phyloP scores from a whole-genome alignment of 2,888 invertebrate species.

The Frankliniella fusca region DNA sequence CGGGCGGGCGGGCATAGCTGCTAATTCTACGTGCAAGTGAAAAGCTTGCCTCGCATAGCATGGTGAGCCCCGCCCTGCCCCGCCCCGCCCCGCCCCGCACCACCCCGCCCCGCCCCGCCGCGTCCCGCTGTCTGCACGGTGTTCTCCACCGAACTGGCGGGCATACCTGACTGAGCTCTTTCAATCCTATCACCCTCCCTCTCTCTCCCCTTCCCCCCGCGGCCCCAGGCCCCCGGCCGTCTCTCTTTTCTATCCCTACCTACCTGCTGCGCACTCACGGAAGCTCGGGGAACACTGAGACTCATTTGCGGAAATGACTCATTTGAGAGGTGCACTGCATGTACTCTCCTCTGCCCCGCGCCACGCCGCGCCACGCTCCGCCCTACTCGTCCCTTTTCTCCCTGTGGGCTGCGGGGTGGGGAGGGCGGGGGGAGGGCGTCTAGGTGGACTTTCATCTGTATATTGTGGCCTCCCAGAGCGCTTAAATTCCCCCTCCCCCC shows the following conservation, averaged over 20 bases:
- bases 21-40: conserved; percentile 9
- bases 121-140: neutral
- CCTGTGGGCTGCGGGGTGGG: neutral
- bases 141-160: neutral
- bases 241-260: neutral
- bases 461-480: neutral
- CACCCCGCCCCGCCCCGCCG: neutral
- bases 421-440: too few relatives aligned
- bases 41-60: neutral
- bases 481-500: neutral
- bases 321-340: neutral
- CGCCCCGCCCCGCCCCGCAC: neutral
- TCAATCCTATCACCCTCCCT: neutral
- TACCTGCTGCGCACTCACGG: neutral
- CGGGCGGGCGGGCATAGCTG: neutral
- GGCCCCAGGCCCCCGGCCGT: neutral
- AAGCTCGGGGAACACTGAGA: neutral
- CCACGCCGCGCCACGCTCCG: neutral
- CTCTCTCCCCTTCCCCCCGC: neutral
- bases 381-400: neutral
- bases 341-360: neutral
- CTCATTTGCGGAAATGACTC: conserved; percentile 12
- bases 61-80: neutral
- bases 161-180: conserved; percentile 7
- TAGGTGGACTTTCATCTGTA: neutral